These are phyloP conservation scores for Brachyrhaphis roseni DNA, from an alignment of 2,797 vertebrate genomes.

Conservation along the genomic window DNA sequence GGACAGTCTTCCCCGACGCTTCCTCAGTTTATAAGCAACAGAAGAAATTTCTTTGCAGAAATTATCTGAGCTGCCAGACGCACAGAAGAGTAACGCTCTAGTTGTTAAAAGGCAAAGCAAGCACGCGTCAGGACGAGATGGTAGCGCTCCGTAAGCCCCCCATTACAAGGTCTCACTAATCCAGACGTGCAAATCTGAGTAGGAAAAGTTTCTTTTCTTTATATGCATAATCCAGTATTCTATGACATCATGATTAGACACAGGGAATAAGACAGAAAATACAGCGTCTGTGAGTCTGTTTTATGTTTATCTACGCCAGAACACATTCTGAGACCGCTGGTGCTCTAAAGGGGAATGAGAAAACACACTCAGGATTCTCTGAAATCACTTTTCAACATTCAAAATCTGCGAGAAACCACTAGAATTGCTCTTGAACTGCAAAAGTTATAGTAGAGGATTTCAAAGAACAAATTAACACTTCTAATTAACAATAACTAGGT, in stretches of 20 bases:
- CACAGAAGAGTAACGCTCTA: slow-evolving; percentile 51
- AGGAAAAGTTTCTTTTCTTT: slow-evolving; percentile 58
- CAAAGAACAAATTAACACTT: slow-evolving; percentile 19
- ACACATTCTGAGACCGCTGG: neutral
- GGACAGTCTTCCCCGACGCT: slow-evolving; percentile 40
- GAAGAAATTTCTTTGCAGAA: slow-evolving; percentile 58
- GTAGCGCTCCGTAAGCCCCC: slow-evolving; percentile 50
- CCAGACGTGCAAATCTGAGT: slow-evolving; percentile 70
- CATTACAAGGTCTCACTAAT: slow-evolving; percentile 71
- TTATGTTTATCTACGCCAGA: slow-evolving; percentile 15
- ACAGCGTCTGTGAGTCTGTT: slow-evolving; percentile 23
- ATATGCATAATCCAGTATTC: slow-evolving; percentile 63
- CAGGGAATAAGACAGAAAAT: slow-evolving; percentile 31
- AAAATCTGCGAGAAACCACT: slow-evolving; percentile 21
- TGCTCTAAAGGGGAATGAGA: neutral
- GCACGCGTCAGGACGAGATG: slow-evolving; percentile 41
- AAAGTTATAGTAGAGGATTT: slow-evolving; percentile 35
- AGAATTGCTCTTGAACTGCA: slow-evolving; percentile 40
- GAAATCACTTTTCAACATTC: neutral
- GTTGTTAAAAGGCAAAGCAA: slow-evolving; percentile 46
- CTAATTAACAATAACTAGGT: slow-evolving; percentile 13
- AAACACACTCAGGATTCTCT: neutral
- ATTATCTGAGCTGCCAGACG: slow-evolving; percentile 61
- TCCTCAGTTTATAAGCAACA: slow-evolving; percentile 52
- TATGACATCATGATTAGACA: slow-evolving; percentile 46